Percentiles rank a stretch among this genome's conserved stretches.
Conservation (phyloP, 2,888 invertebrate species). For the Eurytoma adleriae region DNA sequence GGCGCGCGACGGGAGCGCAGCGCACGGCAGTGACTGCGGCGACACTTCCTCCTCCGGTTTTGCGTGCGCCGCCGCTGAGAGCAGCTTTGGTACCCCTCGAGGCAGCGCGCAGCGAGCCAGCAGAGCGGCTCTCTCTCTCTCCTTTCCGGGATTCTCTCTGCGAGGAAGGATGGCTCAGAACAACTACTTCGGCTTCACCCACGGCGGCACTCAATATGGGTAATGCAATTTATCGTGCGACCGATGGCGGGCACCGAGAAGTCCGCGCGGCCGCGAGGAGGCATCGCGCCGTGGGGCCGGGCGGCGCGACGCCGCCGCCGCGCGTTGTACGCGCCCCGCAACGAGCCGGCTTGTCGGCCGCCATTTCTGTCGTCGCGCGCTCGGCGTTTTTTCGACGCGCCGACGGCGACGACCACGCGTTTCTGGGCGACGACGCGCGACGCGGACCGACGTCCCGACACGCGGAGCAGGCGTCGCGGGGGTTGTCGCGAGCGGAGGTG, state of each 20-base stretch:
- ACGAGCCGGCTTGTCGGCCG: constrained; percentile 49
- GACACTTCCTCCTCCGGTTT: constrained; percentile 53
- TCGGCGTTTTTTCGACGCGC: constrained; percentile 8
- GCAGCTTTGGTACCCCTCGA: no score
- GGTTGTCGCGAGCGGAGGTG: neutral
- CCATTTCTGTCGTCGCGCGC: constrained; percentile 58
- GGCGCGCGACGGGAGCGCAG: neutral
- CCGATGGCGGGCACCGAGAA: constrained; percentile 4
- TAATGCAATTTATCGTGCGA: constrained; percentile 73
- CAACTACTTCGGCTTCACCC: constrained; percentile 97
- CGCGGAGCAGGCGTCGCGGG: neutral
- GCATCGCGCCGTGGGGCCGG: neutral
- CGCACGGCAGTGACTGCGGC: neutral
- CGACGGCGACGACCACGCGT: neutral
- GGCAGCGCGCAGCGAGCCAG: no score
- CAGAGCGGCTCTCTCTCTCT: constrained; percentile 11
- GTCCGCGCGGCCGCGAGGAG: neutral
- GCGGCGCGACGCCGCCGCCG: constrained; percentile 5
- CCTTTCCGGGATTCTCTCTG: constrained; percentile 49
- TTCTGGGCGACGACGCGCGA: neutral
- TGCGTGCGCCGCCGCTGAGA: constrained; percentile 29
- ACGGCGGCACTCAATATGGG: constrained; percentile 95
- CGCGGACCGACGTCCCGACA: neutral
- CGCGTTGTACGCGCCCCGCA: neutral
- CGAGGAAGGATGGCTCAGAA: constrained; percentile 85